Conservation (phyloP, 2,113 vertebrate species). For the Gobio gobio region DNA sequence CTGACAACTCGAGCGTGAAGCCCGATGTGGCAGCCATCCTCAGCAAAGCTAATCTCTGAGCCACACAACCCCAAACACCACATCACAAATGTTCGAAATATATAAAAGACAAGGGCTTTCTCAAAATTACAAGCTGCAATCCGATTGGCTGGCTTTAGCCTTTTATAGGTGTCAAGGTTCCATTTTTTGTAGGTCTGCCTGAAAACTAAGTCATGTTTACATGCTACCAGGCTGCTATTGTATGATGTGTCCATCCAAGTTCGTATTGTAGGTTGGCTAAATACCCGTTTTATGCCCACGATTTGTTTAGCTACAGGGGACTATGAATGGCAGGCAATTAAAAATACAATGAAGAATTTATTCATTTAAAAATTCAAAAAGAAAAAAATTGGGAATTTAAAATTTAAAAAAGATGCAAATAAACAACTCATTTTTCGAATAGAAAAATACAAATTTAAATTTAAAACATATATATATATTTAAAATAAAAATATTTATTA, state of each 20-base stretch:
- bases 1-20: slow-evolving; percentile 51
- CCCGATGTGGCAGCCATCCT: slow-evolving; percentile 29
- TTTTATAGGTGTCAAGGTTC: neutral
- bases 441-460: too few species aligned
- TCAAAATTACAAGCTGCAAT: neutral
- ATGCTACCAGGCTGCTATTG: neutral
- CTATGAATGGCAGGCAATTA: too few species aligned
- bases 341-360: neutral
- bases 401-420: neutral
- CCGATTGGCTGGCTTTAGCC: neutral
- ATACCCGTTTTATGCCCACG: neutral
- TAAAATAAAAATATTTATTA: too few species aligned
- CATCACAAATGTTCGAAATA: neutral
- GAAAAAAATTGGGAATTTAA: neutral
- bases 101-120: neutral
- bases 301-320: neutral
- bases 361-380: neutral
- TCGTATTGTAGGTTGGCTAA: neutral
- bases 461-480: too few species aligned
- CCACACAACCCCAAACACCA: neutral
- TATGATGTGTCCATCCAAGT: neutral
- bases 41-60: slow-evolving; percentile 37
- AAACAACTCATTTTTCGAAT: too few species aligned
- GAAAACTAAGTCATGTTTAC: neutral
- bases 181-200: neutral